A percentile compares a stretch with the other conserved stretches of the same genome.
These are phyloP conservation scores for Channallabes apus DNA, from an alignment of 2,797 vertebrate species.

Conservation along the genomic window DNA sequence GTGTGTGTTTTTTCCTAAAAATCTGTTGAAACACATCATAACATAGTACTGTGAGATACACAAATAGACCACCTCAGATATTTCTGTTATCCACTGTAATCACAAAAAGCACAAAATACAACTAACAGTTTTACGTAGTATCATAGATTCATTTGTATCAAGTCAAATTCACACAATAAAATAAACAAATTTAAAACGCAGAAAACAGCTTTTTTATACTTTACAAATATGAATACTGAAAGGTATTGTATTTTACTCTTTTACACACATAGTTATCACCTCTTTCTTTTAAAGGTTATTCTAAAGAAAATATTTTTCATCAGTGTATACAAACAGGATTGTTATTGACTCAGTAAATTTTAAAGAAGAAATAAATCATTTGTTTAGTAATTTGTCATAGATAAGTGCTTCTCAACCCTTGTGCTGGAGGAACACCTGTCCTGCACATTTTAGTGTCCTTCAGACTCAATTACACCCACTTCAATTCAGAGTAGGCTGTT, in stretches of 20 bases:
- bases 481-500: no score
- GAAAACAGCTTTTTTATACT: neutral
- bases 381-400: neutral
- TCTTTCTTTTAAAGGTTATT: neutral
- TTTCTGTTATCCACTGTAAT: constrained; percentile 77
- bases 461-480: no score
- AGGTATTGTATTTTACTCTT: constrained; percentile 43
- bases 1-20: constrained; percentile 21
- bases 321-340: constrained; percentile 28
- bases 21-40: constrained; percentile 59
- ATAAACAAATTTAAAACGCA: neutral
- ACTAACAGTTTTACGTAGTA: constrained; percentile 27
- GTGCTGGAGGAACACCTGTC: no score
- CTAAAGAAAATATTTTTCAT: constrained; percentile 31
- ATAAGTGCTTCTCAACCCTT: no score
- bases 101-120: constrained; percentile 54
- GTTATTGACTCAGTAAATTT: neutral
- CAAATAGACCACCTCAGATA: constrained; percentile 76
- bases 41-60: constrained; percentile 65
- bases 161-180: constrained; percentile 37
- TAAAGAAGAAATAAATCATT: neutral
- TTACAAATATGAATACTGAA: constrained; percentile 57
- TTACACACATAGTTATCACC: neutral
- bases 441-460: no score
- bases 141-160: constrained; percentile 11